Evolutionary conservation across 2,113 vertebrate species (phyloP).

Genomic region (Noturus placidus): DNA sequence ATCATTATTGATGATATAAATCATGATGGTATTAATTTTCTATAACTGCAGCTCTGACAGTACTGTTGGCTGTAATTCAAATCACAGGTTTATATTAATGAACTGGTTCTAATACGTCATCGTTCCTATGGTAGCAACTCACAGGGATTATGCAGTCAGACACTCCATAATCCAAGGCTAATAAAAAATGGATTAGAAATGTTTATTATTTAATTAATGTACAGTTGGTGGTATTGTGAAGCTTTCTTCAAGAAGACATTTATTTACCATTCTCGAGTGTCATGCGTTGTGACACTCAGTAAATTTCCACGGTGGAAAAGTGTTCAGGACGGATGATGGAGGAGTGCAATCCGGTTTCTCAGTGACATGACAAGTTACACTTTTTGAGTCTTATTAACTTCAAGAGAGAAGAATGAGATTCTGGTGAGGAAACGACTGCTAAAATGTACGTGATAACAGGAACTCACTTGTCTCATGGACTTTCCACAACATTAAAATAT

Average conservation of each 20-base stretch:
- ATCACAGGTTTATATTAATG: neutral
- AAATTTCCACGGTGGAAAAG: no score
- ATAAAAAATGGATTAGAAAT: neutral
- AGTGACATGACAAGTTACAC: neutral
- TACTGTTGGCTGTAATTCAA: neutral
- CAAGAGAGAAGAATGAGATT: neutral
- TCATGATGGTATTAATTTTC: neutral
- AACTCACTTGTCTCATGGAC: neutral
- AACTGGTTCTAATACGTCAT: neutral
- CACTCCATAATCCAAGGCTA: neutral
- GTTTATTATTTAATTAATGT: neutral
- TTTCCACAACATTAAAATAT: neutral
- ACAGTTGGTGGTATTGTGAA: neutral
- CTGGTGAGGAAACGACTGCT: neutral
- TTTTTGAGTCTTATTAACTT: neutral
- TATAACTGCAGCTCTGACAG: neutral
- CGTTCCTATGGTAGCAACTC: neutral
- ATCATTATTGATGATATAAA: no score
- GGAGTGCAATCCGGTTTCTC: neutral
- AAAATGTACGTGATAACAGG: neutral
- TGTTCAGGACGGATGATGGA: neutral
- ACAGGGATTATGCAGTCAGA: neutral
- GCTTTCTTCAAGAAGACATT: neutral
- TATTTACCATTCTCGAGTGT: neutral
- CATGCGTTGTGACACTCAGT: neutral